phyloP scores from a whole-genome alignment of 2,888 invertebrate genomes.

The Hydrotaea cyrtoneurina region DNA sequence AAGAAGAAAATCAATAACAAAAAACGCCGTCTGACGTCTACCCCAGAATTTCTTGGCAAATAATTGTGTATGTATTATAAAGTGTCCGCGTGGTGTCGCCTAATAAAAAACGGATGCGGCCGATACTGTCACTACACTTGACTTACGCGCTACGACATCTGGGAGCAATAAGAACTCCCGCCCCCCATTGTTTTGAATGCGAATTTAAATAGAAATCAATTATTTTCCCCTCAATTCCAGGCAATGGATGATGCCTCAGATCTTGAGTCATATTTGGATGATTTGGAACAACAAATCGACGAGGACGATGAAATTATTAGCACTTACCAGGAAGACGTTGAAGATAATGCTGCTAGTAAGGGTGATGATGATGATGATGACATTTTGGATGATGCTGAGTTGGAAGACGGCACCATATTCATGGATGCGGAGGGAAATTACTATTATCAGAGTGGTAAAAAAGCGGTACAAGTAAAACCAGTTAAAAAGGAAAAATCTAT shows the following conservation, averaged over 20 bases:
- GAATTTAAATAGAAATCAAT: conserved; percentile 29
- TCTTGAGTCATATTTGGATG: conserved; percentile 85
- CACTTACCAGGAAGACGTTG: conserved; percentile 46
- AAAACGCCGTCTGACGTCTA: conserved; percentile 4
- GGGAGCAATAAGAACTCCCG: conserved; percentile 23
- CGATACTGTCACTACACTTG: not conserved
- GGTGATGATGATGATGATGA: conserved; percentile 82
- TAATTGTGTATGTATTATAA: conserved; percentile 6
- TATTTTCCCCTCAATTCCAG: not conserved
- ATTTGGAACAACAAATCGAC: conserved; percentile 12
- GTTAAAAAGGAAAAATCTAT: not conserved
- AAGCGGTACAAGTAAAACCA: conserved; percentile 70
- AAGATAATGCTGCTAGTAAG: conserved; percentile 82
- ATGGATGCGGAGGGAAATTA: conserved; percentile 84
- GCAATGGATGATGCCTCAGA: conserved; percentile 55
- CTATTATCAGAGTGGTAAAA: conserved; percentile 88
- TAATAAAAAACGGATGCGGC: not conserved
- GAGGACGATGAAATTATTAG: not conserved
- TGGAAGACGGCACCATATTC: conserved; percentile 81
- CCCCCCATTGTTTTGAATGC: conserved; percentile 15
- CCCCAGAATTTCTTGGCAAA: not conserved
- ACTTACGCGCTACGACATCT: conserved; percentile 54
- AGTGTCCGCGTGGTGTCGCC: conserved; percentile 31
- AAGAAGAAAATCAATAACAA: conserved; percentile 28
- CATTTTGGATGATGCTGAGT: conserved; percentile 86